Evolutionary conservation across 2,113 vertebrate species (phyloP).

Genomic region (Paradoxurus hermaphroditus): DNA sequence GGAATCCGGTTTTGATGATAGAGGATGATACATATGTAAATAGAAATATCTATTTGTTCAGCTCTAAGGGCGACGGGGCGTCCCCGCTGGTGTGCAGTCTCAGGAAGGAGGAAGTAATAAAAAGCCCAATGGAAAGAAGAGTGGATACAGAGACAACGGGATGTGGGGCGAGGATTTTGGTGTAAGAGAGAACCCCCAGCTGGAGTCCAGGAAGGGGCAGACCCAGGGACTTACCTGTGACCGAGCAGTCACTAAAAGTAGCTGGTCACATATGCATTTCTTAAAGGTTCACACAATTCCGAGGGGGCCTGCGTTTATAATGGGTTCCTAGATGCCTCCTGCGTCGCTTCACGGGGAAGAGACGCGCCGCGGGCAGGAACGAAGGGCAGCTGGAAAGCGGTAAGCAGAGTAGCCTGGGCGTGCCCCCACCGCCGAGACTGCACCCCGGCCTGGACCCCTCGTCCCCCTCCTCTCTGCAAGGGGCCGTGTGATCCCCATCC

Average conservation of each 20-base stretch:
- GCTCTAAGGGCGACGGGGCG: fast-evolving
- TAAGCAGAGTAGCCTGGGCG: fast-evolving
- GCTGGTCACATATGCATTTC: fast-evolving
- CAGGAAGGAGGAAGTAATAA: neutral
- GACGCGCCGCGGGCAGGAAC: fast-evolving
- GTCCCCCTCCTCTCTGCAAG: fast-evolving
- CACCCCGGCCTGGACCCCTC: fast-evolving
- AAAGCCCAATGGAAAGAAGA: too few relatives aligned
- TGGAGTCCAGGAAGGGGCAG: fast-evolving
- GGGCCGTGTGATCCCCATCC: too few relatives aligned
- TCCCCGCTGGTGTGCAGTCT: fast-evolving
- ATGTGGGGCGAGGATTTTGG: neutral
- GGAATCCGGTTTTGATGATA: neutral
- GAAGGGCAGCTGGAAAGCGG: too few relatives aligned
- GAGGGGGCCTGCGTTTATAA: fast-evolving
- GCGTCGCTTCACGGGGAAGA: neutral
- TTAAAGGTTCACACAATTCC: fast-evolving
- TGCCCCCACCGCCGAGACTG: fast-evolving
- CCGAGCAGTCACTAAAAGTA: neutral
- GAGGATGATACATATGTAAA: too few relatives aligned
- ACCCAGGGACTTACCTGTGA: fast-evolving
- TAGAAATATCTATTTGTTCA: fast-evolving
- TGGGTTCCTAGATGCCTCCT: neutral
- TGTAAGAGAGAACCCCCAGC: fast-evolving
- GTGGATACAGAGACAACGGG: fast-evolving